phyloP scores from a whole-genome alignment of 1,140 invertebrate genomes.

The Zaprionus inermis region DNA sequence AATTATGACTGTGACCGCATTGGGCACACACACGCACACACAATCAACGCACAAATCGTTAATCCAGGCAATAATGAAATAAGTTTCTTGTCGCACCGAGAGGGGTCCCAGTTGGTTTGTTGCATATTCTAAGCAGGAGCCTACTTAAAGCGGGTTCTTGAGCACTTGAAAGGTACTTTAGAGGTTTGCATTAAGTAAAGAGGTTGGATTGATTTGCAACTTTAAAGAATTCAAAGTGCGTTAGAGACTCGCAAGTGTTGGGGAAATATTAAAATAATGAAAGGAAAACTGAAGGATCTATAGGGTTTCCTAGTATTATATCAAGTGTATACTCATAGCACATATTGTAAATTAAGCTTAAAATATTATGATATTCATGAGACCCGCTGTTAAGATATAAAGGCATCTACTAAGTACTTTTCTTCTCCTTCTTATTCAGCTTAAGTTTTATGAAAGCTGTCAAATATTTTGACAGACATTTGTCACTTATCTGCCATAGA shows the following conservation, averaged over 20 bases:
- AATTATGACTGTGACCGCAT: conserved; percentile 28
- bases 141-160: background rate
- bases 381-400: background rate
- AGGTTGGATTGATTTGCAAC: background rate
- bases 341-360: no score
- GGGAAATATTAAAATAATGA: background rate
- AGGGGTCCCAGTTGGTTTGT: background rate
- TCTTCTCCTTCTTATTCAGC: background rate
- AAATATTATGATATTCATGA: no score
- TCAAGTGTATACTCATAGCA: background rate
- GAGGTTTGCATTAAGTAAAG: background rate
- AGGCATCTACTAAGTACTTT: background rate
- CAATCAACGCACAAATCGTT: conserved; percentile 34
- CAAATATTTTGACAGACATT: conserved; percentile 2
- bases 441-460: background rate
- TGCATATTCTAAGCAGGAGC: no score
- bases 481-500: background rate
- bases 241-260: background rate
- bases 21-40: conserved; percentile 23
- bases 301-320: background rate
- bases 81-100: background rate
- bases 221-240: background rate
- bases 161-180: background rate
- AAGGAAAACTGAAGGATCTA: no score
- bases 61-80: conserved; percentile 2